Percentiles rank a stretch among this genome's conserved stretches.
Evolutionary conservation across 2,797 vertebrate species (phyloP).

Genomic region (Enteromius paludinosus): DNA sequence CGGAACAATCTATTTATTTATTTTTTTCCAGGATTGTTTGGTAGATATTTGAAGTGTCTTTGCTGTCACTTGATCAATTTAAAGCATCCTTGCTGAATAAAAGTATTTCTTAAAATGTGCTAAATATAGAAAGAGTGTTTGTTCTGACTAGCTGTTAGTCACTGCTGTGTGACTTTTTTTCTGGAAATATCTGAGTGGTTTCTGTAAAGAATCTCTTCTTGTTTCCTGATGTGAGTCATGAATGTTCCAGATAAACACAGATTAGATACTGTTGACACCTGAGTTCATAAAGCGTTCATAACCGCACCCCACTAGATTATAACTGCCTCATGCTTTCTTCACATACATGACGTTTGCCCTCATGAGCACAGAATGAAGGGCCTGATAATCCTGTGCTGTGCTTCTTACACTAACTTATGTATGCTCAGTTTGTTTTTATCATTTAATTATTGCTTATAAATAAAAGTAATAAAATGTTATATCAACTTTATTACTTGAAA

Average conservation of each 20-base stretch:
- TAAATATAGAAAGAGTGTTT: not conserved
- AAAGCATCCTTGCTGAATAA: not conserved
- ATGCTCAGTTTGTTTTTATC: too few relatives aligned
- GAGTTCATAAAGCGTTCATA: not conserved
- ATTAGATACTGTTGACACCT: not conserved
- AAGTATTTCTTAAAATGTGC: not conserved
- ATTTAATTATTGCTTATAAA: too few relatives aligned
- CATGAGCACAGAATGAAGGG: not conserved
- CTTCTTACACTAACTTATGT: too few relatives aligned
- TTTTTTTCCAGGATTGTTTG: not conserved
- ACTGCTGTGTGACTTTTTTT: not conserved
- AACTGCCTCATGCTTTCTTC: not conserved
- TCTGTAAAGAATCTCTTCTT: not conserved
- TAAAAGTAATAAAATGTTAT: too few relatives aligned
- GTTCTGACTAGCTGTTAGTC: not conserved
- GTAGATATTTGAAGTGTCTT: too few relatives aligned
- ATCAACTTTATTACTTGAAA: too few relatives aligned
- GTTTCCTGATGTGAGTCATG: constrained; percentile 21
- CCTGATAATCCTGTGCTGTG: not conserved
- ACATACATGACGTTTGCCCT: not conserved
- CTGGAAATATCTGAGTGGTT: not conserved
- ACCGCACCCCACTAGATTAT: not conserved
- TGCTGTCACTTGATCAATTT: not conserved
- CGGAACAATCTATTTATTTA: not conserved
- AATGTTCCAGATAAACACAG: not conserved